Percentiles rank a stretch among this genome's conserved stretches.
These are phyloP conservation scores for Clarias fuscus DNA, from an alignment of 2,797 vertebrate species.

Conservation along the genomic window DNA sequence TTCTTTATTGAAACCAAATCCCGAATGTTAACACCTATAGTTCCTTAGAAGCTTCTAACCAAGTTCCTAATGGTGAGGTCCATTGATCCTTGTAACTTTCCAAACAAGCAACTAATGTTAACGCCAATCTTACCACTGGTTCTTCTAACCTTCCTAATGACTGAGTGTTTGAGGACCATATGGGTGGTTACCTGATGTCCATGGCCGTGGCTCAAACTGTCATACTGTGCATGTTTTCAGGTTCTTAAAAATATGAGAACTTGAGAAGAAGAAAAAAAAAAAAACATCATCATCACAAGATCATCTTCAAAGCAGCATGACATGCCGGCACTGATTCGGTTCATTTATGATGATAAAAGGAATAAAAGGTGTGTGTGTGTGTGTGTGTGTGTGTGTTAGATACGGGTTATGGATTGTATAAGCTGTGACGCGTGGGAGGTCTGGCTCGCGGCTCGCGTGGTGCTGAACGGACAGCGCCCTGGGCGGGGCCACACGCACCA, in stretches of 20 bases:
- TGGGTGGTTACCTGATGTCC: background rate
- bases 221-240: too few relatives aligned
- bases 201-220: background rate
- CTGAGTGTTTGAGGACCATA: background rate
- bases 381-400: background rate
- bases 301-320: background rate
- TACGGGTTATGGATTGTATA: background rate
- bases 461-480: conserved; percentile 78
- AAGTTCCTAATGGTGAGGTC: too few relatives aligned
- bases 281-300: background rate
- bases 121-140: too few relatives aligned
- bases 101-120: too few relatives aligned
- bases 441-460: conserved; percentile 43
- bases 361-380: background rate
- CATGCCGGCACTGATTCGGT: background rate
- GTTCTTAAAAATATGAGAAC: too few relatives aligned
- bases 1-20: too few relatives aligned
- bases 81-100: too few relatives aligned
- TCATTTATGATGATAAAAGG: background rate
- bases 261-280: too few relatives aligned
- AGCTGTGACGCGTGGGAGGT: background rate
- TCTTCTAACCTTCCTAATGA: too few relatives aligned
- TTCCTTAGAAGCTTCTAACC: too few relatives aligned
- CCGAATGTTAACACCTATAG: too few relatives aligned
- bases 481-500: conserved; percentile 60